Conservation (phyloP, 2,888 invertebrate genomes). For the Drosophila leonis region DNA sequence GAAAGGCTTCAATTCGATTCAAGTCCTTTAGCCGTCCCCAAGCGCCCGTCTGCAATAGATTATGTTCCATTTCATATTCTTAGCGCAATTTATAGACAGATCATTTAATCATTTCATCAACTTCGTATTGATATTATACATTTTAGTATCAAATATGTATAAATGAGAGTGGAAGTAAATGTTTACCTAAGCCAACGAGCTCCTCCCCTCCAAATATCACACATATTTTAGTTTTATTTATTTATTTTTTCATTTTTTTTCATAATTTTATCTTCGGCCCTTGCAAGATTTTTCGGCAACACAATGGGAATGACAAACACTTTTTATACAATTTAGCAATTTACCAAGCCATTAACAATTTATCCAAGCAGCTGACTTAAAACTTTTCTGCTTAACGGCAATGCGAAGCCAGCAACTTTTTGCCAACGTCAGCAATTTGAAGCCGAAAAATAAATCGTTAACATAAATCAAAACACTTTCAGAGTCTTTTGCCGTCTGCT, state of each 20-base stretch:
- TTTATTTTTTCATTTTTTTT: neutral
- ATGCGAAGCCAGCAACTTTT: constrained; percentile 9
- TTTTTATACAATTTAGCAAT: constrained; percentile 40
- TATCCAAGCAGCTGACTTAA: constrained; percentile 31
- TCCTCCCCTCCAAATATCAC: neutral
- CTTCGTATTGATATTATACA: too few relatives aligned
- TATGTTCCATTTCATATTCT: too few relatives aligned
- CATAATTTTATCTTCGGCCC: neutral
- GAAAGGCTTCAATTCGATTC: neutral
- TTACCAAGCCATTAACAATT: constrained; percentile 48
- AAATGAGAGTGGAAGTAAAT: neutral
- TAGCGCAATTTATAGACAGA: neutral
- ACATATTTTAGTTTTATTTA: neutral
- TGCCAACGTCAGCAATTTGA: constrained; percentile 41
- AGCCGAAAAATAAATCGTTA: constrained; percentile 48
- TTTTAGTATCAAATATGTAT: neutral
- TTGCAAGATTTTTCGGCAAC: neutral
- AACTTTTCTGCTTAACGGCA: constrained; percentile 21
- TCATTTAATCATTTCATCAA: too few relatives aligned
- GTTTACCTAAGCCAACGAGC: neutral
- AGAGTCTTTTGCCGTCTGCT: constrained; percentile 30
- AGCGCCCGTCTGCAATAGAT: too few relatives aligned
- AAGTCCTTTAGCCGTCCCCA: too few relatives aligned
- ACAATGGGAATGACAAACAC: constrained; percentile 39
- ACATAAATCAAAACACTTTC: constrained; percentile 70